A percentile compares a stretch with the other conserved stretches of the same genome.
Evolutionary conservation across 2,113 vertebrate genomes (phyloP).

Genomic region (Nycticebus coucang): DNA sequence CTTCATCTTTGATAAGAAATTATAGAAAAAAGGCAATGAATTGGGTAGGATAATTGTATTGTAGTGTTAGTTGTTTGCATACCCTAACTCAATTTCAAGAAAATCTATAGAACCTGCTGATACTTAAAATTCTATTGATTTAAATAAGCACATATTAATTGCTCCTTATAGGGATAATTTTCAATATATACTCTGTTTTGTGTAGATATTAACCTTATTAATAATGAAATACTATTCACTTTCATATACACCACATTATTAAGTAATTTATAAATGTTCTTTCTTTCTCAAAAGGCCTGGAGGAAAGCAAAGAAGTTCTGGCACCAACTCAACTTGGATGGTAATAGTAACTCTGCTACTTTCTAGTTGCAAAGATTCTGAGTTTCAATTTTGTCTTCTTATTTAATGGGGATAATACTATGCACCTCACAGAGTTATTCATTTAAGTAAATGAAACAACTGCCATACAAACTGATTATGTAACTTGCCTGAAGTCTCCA

Average conservation of each 20-base stretch:
- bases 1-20: neutral
- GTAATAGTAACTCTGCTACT: neutral
- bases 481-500: neutral
- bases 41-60: neutral
- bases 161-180: neutral
- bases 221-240: neutral
- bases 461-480: neutral
- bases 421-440: neutral
- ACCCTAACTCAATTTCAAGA: neutral
- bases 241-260: neutral
- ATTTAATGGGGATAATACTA: neutral
- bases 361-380: neutral
- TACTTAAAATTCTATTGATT: conserved; percentile 19
- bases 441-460: conserved; percentile 15
- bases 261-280: neutral
- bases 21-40: neutral
- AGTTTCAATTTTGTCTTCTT: conserved; percentile 11
- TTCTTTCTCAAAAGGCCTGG: neutral
- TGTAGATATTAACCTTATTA: neutral
- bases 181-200: neutral
- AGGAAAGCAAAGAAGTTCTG: neutral
- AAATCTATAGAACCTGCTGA: neutral
- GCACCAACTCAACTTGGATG: neutral
- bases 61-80: neutral
- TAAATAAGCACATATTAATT: neutral